Percentiles rank a stretch among this genome's conserved stretches.
Conservation (phyloP, 2,113 vertebrate species). For the Serinus canaria region DNA sequence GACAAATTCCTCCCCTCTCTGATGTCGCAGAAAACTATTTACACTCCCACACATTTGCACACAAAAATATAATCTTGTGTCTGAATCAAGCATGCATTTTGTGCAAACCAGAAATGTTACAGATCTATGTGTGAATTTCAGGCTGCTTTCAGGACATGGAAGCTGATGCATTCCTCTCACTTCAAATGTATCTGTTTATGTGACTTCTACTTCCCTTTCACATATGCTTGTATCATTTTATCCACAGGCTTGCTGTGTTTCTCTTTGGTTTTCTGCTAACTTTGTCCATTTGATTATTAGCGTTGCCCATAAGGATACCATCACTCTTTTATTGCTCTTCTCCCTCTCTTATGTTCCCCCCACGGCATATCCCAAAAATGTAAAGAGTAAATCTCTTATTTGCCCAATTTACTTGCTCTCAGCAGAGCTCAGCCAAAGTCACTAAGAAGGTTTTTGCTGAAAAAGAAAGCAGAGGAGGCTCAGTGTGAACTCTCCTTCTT, state of each 20-base stretch:
- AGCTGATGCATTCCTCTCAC: slow-evolving; percentile 3
- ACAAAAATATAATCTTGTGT: background rate
- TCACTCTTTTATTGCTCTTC: background rate
- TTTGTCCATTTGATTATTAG: slow-evolving; percentile 20
- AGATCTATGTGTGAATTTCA: background rate
- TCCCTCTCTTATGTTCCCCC: background rate
- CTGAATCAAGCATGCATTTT: background rate
- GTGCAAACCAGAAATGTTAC: background rate
- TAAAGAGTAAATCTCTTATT: slow-evolving; percentile 53
- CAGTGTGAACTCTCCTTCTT: slow-evolving; percentile 65
- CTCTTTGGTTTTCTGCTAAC: slow-evolving; percentile 16
- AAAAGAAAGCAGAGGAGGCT: slow-evolving; percentile 67
- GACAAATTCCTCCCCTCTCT: background rate
- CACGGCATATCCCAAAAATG: background rate
- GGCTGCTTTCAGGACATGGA: slow-evolving; percentile 18
- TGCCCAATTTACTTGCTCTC: slow-evolving; percentile 53
- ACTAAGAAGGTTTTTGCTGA: slow-evolving; percentile 56
- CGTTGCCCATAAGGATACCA: background rate
- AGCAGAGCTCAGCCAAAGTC: slow-evolving; percentile 66
- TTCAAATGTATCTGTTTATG: slow-evolving; percentile 40
- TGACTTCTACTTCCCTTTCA: background rate
- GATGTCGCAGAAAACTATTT: slow-evolving; percentile 3
- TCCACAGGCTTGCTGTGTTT: background rate
- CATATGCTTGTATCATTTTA: background rate
- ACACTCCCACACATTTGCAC: background rate